Conservation (phyloP, 1,140 invertebrate genomes). For the Drosophila asahinai region DNA sequence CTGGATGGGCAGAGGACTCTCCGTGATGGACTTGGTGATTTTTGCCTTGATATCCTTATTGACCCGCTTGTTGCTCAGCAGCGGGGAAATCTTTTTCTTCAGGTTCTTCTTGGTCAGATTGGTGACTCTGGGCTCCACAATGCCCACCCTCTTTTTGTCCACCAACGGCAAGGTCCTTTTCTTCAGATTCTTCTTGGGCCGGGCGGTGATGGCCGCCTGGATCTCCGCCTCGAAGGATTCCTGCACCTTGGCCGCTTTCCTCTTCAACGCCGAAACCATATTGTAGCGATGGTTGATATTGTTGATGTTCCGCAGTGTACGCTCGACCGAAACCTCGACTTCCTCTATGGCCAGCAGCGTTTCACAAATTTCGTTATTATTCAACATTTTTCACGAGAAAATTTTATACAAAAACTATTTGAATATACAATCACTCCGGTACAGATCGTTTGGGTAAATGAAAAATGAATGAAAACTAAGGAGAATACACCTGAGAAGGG, state of each 20-base stretch:
- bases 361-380: constrained; percentile 24
- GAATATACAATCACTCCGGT: neutral
- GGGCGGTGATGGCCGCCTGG: constrained; percentile 49
- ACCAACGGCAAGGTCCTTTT: neutral
- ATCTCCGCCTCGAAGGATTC: constrained; percentile 51
- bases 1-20: neutral
- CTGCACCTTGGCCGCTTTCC: neutral
- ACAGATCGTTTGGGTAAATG: neutral
- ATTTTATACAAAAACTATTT: constrained; percentile 27
- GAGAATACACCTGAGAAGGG: neutral
- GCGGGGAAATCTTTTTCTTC: neutral
- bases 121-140: constrained; percentile 13
- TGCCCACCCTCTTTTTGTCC: constrained; percentile 6
- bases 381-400: constrained; percentile 48
- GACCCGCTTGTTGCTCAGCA: neutral
- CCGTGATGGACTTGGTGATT: neutral
- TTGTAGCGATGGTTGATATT: constrained; percentile 49
- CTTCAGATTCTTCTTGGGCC: constrained; percentile 23
- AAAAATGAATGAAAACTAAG: neutral
- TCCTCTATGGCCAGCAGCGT: constrained; percentile 51
- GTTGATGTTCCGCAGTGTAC: constrained; percentile 36
- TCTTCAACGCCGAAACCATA: constrained; percentile 23
- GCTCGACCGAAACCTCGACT: constrained; percentile 41
- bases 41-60: neutral
- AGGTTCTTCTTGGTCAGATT: neutral